Percentiles rank a stretch among this genome's conserved stretches.
Conservation (phyloP, 2,888 invertebrate genomes). For the Pediacus dermestoides region DNA sequence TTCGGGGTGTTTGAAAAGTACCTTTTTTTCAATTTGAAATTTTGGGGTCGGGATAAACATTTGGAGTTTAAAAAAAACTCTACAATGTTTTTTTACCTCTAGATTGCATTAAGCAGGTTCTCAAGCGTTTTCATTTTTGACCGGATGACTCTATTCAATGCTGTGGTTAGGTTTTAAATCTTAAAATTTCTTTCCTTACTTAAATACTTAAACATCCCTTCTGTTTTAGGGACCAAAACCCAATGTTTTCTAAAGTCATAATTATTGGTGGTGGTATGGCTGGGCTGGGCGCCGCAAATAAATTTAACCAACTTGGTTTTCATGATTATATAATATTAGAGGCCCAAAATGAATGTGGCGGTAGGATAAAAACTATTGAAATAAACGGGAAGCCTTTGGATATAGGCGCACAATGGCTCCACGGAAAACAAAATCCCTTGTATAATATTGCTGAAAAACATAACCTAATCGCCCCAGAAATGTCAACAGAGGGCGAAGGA, state of each 20-base stretch:
- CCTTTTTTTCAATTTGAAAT: no score
- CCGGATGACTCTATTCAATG: no score
- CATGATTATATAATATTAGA: constrained; percentile 55
- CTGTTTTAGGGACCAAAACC: no score
- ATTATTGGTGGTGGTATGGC: constrained; percentile 62
- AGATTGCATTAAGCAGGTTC: no score
- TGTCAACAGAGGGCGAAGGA: constrained; percentile 58
- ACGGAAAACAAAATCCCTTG: constrained; percentile 56
- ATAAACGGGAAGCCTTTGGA: constrained; percentile 52
- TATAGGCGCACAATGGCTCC: constrained; percentile 63
- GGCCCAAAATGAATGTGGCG: constrained; percentile 55
- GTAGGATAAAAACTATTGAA: constrained; percentile 52
- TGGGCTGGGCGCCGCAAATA: constrained; percentile 57
- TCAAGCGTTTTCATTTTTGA: no score
- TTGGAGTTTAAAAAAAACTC: no score
- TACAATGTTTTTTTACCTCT: no score
- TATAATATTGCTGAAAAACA: constrained; percentile 51
- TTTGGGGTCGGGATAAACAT: no score
- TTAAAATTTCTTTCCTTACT: no score
- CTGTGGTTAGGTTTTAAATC: no score
- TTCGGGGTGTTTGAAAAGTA: no score
- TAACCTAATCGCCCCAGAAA: constrained; percentile 50
- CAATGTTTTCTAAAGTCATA: constrained; percentile 40
- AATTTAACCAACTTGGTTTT: constrained; percentile 49
- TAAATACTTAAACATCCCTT: no score